phyloP scores from a whole-genome alignment of 1,140 invertebrate species.

The Hirudo medicinalis region DNA sequence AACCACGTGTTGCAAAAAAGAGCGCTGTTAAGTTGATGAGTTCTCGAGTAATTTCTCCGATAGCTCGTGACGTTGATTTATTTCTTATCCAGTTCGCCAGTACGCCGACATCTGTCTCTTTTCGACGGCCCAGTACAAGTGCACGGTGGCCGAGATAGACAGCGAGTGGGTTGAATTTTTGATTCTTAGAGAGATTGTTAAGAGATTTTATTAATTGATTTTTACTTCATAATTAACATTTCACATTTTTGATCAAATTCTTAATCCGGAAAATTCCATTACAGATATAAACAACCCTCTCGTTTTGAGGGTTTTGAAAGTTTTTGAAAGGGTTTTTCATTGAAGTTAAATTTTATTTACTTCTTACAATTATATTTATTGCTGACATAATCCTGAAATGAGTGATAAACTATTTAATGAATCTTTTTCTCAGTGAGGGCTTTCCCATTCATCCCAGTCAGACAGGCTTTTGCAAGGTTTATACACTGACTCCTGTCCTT shows the following conservation, averaged over 20 bases:
- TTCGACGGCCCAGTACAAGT: conserved; percentile 97
- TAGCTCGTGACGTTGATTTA: not conserved
- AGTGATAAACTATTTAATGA: not conserved
- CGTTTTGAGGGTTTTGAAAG: too few relatives aligned
- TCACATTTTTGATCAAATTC: too few relatives aligned
- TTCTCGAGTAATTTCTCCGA: not conserved
- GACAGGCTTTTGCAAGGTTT: conserved; percentile 92
- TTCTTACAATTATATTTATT: too few relatives aligned
- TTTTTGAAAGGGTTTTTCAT: too few relatives aligned
- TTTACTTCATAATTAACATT: too few relatives aligned
- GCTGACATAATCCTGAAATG: not conserved
- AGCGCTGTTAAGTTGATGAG: not conserved
- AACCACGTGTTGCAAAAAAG: too few relatives aligned
- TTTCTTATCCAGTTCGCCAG: conserved; percentile 50
- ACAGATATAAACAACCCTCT: too few relatives aligned
- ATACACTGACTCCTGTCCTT: conserved; percentile 79
- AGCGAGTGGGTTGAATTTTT: conserved; percentile 67
- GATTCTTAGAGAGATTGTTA: too few relatives aligned
- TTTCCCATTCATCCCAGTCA: conserved; percentile 76
- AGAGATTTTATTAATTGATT: too few relatives aligned
- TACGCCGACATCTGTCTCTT: conserved; percentile 98
- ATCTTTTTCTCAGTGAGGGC: conserved; percentile 59
- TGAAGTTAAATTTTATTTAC: too few relatives aligned
- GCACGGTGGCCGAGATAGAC: conserved; percentile 92
- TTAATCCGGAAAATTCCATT: too few relatives aligned